Evolutionary conservation across 2,888 invertebrate species (phyloP).

Genomic region (Eurytoma adleriae): DNA sequence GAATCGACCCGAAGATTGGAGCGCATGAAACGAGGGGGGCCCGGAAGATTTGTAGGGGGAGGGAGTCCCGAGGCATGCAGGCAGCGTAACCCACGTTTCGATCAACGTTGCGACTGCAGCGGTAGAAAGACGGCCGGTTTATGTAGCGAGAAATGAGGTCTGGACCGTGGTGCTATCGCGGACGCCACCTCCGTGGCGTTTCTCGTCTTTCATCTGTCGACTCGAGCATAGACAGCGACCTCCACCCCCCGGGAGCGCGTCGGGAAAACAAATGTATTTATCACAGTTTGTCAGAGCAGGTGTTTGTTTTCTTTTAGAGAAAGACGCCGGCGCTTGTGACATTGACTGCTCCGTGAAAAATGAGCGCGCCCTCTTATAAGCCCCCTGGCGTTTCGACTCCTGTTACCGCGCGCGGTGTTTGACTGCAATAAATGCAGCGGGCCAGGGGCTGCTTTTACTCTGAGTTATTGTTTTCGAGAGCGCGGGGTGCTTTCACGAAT

Average conservation of each 20-base stretch:
- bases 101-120: slow-evolving; percentile 17
- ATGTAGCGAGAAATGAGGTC: slow-evolving; percentile 70
- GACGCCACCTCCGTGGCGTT: slow-evolving; percentile 2
- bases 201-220: slow-evolving; percentile 44
- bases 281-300: slow-evolving; percentile 60
- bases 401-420: too few relatives aligned
- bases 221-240: not conserved
- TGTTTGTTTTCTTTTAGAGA: slow-evolving; percentile 14
- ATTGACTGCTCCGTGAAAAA: slow-evolving; percentile 30
- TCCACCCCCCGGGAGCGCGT: too few relatives aligned
- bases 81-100: slow-evolving; percentile 25
- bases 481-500: too few relatives aligned
- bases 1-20: too few relatives aligned
- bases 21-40: too few relatives aligned
- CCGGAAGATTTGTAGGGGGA: not conserved
- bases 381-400: too few relatives aligned
- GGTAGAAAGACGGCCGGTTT: slow-evolving; percentile 60
- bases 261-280: slow-evolving; percentile 63
- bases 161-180: not conserved
- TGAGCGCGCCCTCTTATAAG: too few relatives aligned
- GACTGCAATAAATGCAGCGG: too few relatives aligned
- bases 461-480: too few relatives aligned
- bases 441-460: too few relatives aligned
- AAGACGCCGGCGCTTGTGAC: not conserved
- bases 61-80: too few relatives aligned